phyloP scores from a whole-genome alignment of 64 coral and sea anemone species.

The Actinia equina region DNA sequence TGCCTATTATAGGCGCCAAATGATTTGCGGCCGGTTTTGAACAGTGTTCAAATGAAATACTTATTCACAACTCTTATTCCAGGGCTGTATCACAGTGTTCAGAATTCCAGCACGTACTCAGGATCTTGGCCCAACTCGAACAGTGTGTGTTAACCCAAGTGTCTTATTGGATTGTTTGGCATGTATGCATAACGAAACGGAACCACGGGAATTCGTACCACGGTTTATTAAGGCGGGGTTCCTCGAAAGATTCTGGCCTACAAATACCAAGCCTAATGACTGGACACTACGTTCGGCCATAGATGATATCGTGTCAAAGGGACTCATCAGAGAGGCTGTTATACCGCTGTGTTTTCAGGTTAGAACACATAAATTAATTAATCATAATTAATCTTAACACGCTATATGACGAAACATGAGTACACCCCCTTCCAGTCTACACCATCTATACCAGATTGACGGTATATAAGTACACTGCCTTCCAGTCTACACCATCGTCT shows the following conservation, averaged over 20 bases:
- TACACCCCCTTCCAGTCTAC: too few relatives aligned
- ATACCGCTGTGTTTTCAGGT: slow-evolving; percentile 94
- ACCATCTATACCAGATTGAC: too few relatives aligned
- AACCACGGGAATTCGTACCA: slow-evolving; percentile 82
- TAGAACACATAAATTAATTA: background rate
- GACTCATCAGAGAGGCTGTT: slow-evolving; percentile 86
- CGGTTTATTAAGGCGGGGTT: slow-evolving; percentile 74
- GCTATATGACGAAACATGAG: too few relatives aligned
- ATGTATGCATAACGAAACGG: slow-evolving; percentile 69
- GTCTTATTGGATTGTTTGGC: slow-evolving; percentile 72
- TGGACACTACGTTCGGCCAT: slow-evolving; percentile 93
- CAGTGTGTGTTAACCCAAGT: slow-evolving; percentile 67
- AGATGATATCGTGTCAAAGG: slow-evolving; percentile 91
- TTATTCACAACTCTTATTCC: background rate
- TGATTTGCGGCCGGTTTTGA: too few relatives aligned
- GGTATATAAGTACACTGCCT: too few relatives aligned
- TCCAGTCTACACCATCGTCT: too few relatives aligned
- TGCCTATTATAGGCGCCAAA: too few relatives aligned
- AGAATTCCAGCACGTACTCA: slow-evolving; percentile 38
- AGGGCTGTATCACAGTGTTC: slow-evolving; percentile 78
- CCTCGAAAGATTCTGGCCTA: slow-evolving; percentile 88
- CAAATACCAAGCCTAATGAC: slow-evolving; percentile 86
- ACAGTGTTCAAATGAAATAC: background rate
- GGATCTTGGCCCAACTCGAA: slow-evolving; percentile 30
- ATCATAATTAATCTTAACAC: too few relatives aligned